Evolutionary conservation across 2,113 vertebrate species (phyloP), one percentile per base, ranked within the genome.

Genomic region (Ceratotherium simum): DNA sequence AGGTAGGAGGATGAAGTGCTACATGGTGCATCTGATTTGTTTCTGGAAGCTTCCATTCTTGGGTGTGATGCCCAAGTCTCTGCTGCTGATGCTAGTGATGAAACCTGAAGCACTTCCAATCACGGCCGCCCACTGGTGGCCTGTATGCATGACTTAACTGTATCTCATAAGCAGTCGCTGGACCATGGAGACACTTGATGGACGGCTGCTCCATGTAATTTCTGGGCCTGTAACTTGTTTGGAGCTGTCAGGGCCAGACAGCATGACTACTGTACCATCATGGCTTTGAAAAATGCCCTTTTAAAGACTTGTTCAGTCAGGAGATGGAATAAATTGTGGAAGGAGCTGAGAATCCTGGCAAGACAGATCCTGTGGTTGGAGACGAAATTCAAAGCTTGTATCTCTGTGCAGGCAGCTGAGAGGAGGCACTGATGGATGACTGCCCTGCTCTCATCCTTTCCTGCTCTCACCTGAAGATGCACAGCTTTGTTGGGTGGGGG

Each of bases 211-310:
- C 58, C 11, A 0, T 88, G 92, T 97, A 96, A 95, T 97, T 98
- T 96, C 92, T 93, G 87, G 87, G 88, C 98, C 84, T 82, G 87
- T 96, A 83, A 92, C 87, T 93, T 98, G 93, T 96, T 97, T 82
- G 78, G 92, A 90, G 80, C 92, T 96, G 83, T 96, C 95, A 92
- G 90, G 25, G 51, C 81, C 56, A n/a, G 97, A 80, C 87, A 97
- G 92, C 54, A 0, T 92, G 96, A 95, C 96, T 86, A 14, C 62
- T 76, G 56, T 90, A 92, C 94, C 58, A 79, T 96, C 80, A 23
- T 76, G 90, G 87, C 93, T 96, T 72, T 95, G 90, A 97, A 96
- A 97, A 94, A 95, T 96, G 84, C 87, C 69, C 95, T 91, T 97
- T 91, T 67, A 96, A 93, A 97, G 95, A 69, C 87, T 96, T 91